Percentiles rank a stretch among this genome's conserved stretches.
phyloP scores from a whole-genome alignment of 2,797 vertebrate genomes.

The Acipenser ruthenus region DNA sequence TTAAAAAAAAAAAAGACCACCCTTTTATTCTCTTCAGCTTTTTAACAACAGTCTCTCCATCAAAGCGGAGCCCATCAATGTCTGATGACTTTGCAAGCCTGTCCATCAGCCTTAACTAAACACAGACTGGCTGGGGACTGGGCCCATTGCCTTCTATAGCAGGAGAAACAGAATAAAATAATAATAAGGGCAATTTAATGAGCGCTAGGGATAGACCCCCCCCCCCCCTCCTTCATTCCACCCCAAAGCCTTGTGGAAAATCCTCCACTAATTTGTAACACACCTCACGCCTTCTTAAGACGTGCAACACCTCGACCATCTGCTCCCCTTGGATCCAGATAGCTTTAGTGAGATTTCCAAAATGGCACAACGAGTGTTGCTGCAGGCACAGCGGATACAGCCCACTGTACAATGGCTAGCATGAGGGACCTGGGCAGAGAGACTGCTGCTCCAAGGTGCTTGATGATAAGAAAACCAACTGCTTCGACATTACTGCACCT shows the following conservation, averaged over 20 bases:
- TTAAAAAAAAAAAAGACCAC: not conserved
- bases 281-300: constrained; percentile 20
- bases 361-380: not conserved
- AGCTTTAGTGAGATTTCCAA: constrained; percentile 9
- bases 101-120: constrained; percentile 20
- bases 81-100: constrained; percentile 10
- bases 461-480: too few species aligned
- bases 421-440: not conserved
- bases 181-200: constrained; percentile 14
- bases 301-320: constrained; percentile 21
- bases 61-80: constrained; percentile 15
- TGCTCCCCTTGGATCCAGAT: constrained; percentile 22
- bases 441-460: constrained; percentile 2
- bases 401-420: not conserved
- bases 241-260: constrained; percentile 6
- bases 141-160: constrained; percentile 6
- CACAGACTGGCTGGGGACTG: constrained; percentile 7
- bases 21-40: too few species aligned
- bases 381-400: constrained; percentile 1
- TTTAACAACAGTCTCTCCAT: constrained; percentile 7
- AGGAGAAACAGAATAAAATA: constrained; percentile 8
- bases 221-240: not conserved
- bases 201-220: not conserved
- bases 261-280: constrained; percentile 18
- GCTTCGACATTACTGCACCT: too few species aligned